These are phyloP conservation scores for Timandra comae DNA, from an alignment of 2,888 invertebrate genomes.

Conservation along the genomic window DNA sequence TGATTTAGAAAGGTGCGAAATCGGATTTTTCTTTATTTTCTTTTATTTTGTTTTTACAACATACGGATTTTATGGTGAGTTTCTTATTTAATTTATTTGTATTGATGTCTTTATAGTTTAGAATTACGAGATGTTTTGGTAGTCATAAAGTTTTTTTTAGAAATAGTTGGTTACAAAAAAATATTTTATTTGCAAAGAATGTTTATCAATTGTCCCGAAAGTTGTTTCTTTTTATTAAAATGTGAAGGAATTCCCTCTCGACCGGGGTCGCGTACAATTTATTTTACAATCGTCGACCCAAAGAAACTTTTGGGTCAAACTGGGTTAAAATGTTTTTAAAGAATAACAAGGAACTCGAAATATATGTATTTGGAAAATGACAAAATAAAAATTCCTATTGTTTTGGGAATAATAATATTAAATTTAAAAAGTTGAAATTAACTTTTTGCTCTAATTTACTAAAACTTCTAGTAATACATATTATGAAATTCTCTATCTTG, in stretches of 20 bases:
- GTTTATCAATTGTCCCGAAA: constrained; percentile 40
- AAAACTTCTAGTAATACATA: too few relatives aligned
- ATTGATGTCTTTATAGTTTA: too few relatives aligned
- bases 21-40: constrained; percentile 32
- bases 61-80: constrained; percentile 18
- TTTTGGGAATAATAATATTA: too few relatives aligned
- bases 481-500: too few relatives aligned
- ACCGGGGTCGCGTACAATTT: constrained; percentile 27
- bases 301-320: constrained; percentile 32
- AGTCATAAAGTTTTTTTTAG: constrained; percentile 1
- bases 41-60: constrained; percentile 6
- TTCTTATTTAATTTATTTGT: not conserved
- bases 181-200: constrained; percentile 21
- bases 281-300: constrained; percentile 26
- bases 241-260: too few relatives aligned
- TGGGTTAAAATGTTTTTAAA: too few relatives aligned
- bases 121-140: not conserved
- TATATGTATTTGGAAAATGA: too few relatives aligned
- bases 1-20: constrained; percentile 28
- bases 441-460: too few relatives aligned
- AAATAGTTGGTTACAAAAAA: not conserved
- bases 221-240: too few relatives aligned
- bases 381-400: too few relatives aligned
- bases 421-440: too few relatives aligned
- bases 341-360: too few relatives aligned